Evolutionary conservation across 2,888 invertebrate species (phyloP), one percentile per base, ranked within the genome.

Genomic region (Tiliacea citrago): DNA sequence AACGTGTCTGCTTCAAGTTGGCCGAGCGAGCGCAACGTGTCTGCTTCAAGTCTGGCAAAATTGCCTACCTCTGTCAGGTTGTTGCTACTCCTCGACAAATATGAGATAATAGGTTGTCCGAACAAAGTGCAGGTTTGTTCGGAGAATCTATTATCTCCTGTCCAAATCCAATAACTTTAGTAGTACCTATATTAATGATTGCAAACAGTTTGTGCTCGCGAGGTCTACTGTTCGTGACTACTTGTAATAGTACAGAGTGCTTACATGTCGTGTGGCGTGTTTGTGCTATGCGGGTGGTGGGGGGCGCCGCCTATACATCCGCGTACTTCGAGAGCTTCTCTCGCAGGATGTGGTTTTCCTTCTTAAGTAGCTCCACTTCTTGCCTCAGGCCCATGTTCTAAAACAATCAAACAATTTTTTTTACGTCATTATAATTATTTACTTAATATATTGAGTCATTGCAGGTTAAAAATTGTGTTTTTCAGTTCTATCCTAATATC

Each of bases 341-440:
- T 94, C 98, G 98, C 94, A 98, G 97, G 95, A 98, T 97, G 97
- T 98, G 97, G 94, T 98, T 98, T 96, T 98, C 98, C 96, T 98
- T 98, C 97, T 98, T 98, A 95, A 98, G 97, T 96, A 98, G 97
- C 96, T 99, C 98, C 93, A 98, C 97, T 95, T 99, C 98, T 97
- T 98, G 98, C 92, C 98, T 98, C 93, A 99, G 97, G 92, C 98
- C 98, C 97, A 98, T 97, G 93, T 98, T 99, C 98, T 98, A 97
- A 21, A 91, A 92, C 57, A 18, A 24, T 35, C 0, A n/a, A 60
- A 21, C 1, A 35, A 21, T n/a, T 7, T n/a, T n/a, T 58, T 57
- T 51, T 24, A 58, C 21, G 42, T 9, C 16, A 16, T 18, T 8
- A 13, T 16, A n/a, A 51, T 10, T 10, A 35, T 35, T 13, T 39